Base-by-base conservation (phyloP, 2,113 vertebrate species). In the Boulengeromyrus knoepffleri region DNA sequence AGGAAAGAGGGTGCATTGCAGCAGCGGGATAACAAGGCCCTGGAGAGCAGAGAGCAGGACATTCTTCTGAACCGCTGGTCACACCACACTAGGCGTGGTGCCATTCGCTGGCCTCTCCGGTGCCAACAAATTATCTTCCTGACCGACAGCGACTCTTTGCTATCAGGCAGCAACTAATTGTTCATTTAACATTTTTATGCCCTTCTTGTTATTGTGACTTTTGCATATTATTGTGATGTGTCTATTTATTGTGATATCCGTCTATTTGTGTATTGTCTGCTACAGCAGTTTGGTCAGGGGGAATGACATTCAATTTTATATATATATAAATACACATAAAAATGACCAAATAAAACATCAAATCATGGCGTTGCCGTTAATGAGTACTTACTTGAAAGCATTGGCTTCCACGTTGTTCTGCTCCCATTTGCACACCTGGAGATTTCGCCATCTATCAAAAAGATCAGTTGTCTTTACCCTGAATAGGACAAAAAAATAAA, bases 401-500 rank as follows among this genome's bases (percentile, higher is more conserved):
- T 96, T 97, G 86, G 97, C 96, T 94, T 98, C 98, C 1, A 97
- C 97, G 92, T 97, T 95, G 94, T 97, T 98, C 95, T 98, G 97
- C 83, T 97, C 96, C 98, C 98, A 99, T 89, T 96, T 97, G 95
- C 98, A 99, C 93, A 97, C 95, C 95, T 99, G 98, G 85, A 99
- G 96, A 93, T 96, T 98, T 91, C 96, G 96, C 98, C 98, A 99
- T 89, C 98, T 96, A 92, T 99, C 98, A 93, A 99, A 99, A 93
- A 99, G 95, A 80, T 99, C 98, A 0, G 97, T 97, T 89, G 98
- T 98, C 94, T 99, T 99, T 92, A 99, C 97, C 98, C 98, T 99
- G 91, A 74, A 90, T 88, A 56, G 42, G 15, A 13, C 0, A 87
- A 86, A 91, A 92, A 85, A 66, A 24, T 15, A 39, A 31, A 5